phyloP scores from a whole-genome alignment of 2,113 vertebrate species.

The Forbesichthys agassizii region DNA sequence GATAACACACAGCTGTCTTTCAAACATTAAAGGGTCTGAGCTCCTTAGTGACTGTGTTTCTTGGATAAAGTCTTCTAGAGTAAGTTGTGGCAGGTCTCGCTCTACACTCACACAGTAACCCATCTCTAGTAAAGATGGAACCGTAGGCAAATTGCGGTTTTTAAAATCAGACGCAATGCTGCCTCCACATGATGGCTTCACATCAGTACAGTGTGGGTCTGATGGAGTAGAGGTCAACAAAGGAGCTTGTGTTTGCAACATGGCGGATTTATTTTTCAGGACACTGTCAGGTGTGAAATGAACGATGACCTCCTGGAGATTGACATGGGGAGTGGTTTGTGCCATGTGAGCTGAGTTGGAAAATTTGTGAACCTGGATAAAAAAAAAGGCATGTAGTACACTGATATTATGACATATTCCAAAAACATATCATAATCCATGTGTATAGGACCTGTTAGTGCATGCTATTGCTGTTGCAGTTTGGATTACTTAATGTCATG shows the following conservation, averaged over 20 bases:
- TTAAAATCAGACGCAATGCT: slow-evolving; percentile 13
- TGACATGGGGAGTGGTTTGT: slow-evolving; percentile 70
- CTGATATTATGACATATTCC: background rate
- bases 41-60: slow-evolving; percentile 35
- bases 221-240: background rate
- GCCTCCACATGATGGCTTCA: slow-evolving; percentile 31
- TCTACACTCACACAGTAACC: slow-evolving; percentile 52
- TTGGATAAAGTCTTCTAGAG: slow-evolving; percentile 75
- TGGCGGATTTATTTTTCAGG: background rate
- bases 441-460: background rate
- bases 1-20: slow-evolving; percentile 73
- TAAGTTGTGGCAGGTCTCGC: slow-evolving; percentile 76
- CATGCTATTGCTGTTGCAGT: slow-evolving; percentile 12
- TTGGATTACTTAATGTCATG: slow-evolving; percentile 27
- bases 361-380: slow-evolving; percentile 56
- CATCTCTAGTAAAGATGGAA: slow-evolving; percentile 45
- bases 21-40: slow-evolving; percentile 57
- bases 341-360: slow-evolving; percentile 2
- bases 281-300: slow-evolving; percentile 43
- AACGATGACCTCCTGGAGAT: slow-evolving; percentile 69
- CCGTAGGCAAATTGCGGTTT: slow-evolving; percentile 6
- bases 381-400: background rate
- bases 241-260: background rate
- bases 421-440: background rate
- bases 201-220: slow-evolving; percentile 6